Evolutionary conservation across 1,140 invertebrate genomes (phyloP), one percentile per base, ranked within the genome.

Genomic region (Cydia pomonella): DNA sequence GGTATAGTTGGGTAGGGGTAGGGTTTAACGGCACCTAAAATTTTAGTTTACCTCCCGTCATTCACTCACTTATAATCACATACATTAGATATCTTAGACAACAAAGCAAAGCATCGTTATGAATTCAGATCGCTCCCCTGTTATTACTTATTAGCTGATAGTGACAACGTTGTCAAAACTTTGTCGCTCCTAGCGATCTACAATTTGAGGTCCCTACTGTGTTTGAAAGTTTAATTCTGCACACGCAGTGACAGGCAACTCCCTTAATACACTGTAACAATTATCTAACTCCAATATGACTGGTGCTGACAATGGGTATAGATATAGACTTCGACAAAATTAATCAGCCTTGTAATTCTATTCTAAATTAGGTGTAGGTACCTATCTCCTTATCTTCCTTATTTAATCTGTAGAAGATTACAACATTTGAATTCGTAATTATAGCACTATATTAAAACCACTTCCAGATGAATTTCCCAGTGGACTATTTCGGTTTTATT

Each of bases 161-260:
- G 88, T 90, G 87, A 90, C 86, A 82, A 80, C 82, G 82, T 85
- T 88, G 82, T 86, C 86, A 82, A 87, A 90, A 90, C 84, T 90
- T 90, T 79, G 69, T 79, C 79, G 79, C 79, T 78, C 74, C 79
- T 75, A 69, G 78, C 82, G 81, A 83, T 86, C 80, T 84, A 80
- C 80, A 84, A 86, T 87, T 85, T 84, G 78, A 84, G 76, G 83
- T 87, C 84, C 85, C 88, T 89, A 87, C 84, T 87, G 84, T 84
- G 82, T 87, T 87, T 83, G 81, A 87, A 83, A 84, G 80, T 85
- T 85, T 72, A 79, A 73, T 74, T 77, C 78, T 78, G 80, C 79
- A 85, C 74, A 74, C 59, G 76, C 79, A 81, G 73, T 76, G 74
- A 73, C 76, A 77, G 62, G 72, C 77, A 76, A 53, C 72, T 59